Percentiles rank a stretch among this genome's conserved stretches.
Evolutionary conservation across 2,888 invertebrate genomes (phyloP).

Genomic region (Cephus rjabovi): DNA sequence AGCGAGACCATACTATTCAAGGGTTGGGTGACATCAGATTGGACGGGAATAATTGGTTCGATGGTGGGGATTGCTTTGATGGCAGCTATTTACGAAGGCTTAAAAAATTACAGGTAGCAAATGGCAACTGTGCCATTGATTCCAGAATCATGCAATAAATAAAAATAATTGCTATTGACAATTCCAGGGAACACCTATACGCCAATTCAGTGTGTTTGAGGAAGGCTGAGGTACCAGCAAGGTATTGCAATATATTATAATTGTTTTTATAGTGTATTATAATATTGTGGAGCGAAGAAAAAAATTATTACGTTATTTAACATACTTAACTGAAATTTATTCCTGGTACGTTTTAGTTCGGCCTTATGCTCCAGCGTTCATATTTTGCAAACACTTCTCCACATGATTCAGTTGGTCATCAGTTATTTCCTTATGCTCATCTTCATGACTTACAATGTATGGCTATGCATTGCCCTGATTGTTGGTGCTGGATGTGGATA

Average conservation of each 20-base stretch:
- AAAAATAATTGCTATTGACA: not conserved
- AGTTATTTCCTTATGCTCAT: constrained; percentile 73
- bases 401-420: constrained; percentile 66
- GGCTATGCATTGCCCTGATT: constrained; percentile 70
- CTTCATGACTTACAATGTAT: constrained; percentile 75
- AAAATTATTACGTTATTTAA: not conserved
- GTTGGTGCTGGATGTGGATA: constrained; percentile 71
- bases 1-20: constrained; percentile 68
- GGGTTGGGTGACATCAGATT: constrained; percentile 66
- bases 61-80: constrained; percentile 73
- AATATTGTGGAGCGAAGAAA: not conserved
- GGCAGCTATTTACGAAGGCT: constrained; percentile 75
- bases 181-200: constrained; percentile 47
- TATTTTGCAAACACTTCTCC: constrained; percentile 51
- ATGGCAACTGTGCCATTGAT: not conserved
- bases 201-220: constrained; percentile 13
- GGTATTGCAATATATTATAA: constrained; percentile 24
- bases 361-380: constrained; percentile 53
- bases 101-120: constrained; percentile 72
- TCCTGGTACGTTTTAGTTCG: not conserved
- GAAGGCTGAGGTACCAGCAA: constrained; percentile 22
- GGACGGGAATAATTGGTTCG: constrained; percentile 70
- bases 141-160: not conserved
- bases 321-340: not conserved
- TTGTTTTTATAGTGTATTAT: not conserved